phyloP scores from a whole-genome alignment of 2,888 invertebrate species.

The Drosophila demipolita region DNA sequence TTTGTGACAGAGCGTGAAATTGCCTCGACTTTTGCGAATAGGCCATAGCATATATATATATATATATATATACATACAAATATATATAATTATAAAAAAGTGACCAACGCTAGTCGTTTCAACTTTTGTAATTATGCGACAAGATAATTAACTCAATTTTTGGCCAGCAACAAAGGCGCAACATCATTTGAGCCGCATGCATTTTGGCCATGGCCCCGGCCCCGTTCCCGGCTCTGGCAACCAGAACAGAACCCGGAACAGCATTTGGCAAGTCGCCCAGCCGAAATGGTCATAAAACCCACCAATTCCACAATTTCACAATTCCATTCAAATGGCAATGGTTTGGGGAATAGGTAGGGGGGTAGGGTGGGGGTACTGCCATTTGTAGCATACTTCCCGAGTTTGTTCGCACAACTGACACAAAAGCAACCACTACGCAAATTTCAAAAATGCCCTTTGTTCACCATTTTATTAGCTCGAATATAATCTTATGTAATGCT shows the following conservation, averaged over 20 bases:
- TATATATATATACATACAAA: background rate
- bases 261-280: slow-evolving; percentile 62
- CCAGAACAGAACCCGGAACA: slow-evolving; percentile 28
- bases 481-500: slow-evolving; percentile 44
- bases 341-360: background rate
- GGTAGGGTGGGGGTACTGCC: background rate
- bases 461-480: slow-evolving; percentile 51
- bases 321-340: slow-evolving; percentile 24
- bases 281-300: slow-evolving; percentile 61
- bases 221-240: slow-evolving; percentile 54
- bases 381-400: slow-evolving; percentile 36
- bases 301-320: slow-evolving; percentile 22
- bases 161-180: slow-evolving; percentile 30
- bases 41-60: background rate
- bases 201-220: slow-evolving; percentile 50
- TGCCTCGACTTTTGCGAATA: slow-evolving; percentile 36
- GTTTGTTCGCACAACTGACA: slow-evolving; percentile 19
- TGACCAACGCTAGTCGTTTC: slow-evolving; percentile 61
- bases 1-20: slow-evolving; percentile 75
- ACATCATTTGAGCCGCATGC: slow-evolving; percentile 40
- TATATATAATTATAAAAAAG: slow-evolving; percentile 14
- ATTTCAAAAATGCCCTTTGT: slow-evolving; percentile 46
- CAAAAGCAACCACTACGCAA: slow-evolving; percentile 13
- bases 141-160: slow-evolving; percentile 75
- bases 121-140: slow-evolving; percentile 80